Conservation (phyloP, 2,113 vertebrate genomes). For the Typhlomys cinereus region DNA sequence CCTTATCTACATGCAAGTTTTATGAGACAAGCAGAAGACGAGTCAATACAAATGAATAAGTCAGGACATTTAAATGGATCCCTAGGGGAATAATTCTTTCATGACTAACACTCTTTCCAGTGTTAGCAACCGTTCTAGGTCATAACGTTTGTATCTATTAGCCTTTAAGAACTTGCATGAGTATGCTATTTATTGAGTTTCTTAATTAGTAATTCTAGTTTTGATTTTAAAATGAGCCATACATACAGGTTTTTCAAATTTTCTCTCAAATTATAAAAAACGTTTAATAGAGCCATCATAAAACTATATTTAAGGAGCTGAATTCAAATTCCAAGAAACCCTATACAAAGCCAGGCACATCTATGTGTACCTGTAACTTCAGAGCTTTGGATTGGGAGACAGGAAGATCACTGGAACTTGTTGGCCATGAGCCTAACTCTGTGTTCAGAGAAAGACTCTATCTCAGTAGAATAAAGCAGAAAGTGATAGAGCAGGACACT, state of each 20-base stretch:
- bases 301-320: slow-evolving; percentile 22
- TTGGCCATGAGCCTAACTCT: too few species aligned
- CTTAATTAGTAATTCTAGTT: slow-evolving; percentile 2
- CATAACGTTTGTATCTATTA: slow-evolving; percentile 13
- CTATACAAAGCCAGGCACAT: too few species aligned
- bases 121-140: slow-evolving; percentile 50
- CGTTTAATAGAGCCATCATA: neutral
- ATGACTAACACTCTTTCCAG: slow-evolving; percentile 8
- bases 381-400: too few species aligned
- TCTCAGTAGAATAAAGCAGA: too few species aligned
- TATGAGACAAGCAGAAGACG: slow-evolving; percentile 17
- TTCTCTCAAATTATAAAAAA: neutral
- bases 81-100: neutral
- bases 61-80: neutral
- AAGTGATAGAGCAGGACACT: too few species aligned
- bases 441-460: too few species aligned
- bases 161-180: neutral
- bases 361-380: too few species aligned
- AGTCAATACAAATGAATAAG: slow-evolving; percentile 23
- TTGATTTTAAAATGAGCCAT: slow-evolving; percentile 19
- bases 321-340: too few species aligned
- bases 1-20: neutral
- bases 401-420: too few species aligned
- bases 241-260: neutral
- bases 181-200: neutral